A percentile compares a stretch with the other conserved stretches of the same genome.
Evolutionary conservation across 2,888 invertebrate genomes (phyloP).

Genomic region (Oegoconia quadripuncta): DNA sequence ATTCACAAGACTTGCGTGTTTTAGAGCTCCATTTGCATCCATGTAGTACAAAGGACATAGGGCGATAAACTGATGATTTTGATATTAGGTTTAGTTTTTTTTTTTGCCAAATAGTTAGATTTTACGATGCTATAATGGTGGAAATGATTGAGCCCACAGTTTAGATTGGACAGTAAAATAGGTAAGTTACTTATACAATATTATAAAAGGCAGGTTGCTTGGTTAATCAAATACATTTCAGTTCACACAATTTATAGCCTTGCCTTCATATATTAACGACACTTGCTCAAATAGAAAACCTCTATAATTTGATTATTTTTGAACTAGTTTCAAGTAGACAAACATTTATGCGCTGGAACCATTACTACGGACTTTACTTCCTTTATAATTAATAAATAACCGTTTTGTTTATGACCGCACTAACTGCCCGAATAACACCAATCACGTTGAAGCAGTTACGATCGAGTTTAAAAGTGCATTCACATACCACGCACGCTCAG

Average conservation of each 20-base stretch:
- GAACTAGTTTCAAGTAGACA: too few species aligned
- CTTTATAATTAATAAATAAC: too few species aligned
- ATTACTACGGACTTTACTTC: too few species aligned
- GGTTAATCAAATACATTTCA: slow-evolving; percentile 2
- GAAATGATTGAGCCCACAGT: slow-evolving; percentile 6
- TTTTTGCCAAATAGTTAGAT: too few species aligned
- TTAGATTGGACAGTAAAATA: slow-evolving; percentile 4
- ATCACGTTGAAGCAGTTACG: too few species aligned
- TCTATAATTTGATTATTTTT: neutral
- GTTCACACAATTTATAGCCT: slow-evolving; percentile 18
- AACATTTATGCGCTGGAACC: too few species aligned
- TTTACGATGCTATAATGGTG: neutral
- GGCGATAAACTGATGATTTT: too few species aligned
- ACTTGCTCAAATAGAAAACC: slow-evolving; percentile 18
- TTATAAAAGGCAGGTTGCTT: slow-evolving; percentile 3
- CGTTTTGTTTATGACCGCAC: too few species aligned
- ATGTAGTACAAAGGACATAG: slow-evolving; percentile 1
- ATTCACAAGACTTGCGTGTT: slow-evolving; percentile 69
- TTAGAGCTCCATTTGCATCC: slow-evolving; percentile 45
- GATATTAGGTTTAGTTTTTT: too few species aligned
- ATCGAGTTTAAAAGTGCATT: too few species aligned
- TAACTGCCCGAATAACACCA: too few species aligned
- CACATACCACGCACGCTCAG: too few species aligned
- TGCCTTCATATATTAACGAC: slow-evolving; percentile 23
- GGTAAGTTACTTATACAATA: slow-evolving; percentile 4